Conservation (phyloP, 2,113 vertebrate genomes). For the Grantiella picta region DNA sequence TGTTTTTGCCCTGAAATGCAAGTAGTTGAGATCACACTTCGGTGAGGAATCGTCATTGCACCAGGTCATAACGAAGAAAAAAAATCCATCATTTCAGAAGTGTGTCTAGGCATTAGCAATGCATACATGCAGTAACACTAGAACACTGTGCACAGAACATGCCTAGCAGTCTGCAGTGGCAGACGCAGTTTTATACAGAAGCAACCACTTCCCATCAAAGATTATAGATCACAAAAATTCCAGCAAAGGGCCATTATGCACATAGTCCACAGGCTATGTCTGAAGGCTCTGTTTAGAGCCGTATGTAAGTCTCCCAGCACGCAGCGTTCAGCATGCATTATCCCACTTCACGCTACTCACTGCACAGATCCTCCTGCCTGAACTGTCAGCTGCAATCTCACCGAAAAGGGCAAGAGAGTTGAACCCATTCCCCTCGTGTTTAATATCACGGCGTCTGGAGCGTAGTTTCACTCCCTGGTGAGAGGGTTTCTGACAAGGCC, state of each 20-base stretch:
- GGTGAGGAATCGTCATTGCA: background rate
- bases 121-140: background rate
- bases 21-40: background rate
- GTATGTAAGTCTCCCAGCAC: constrained; percentile 44
- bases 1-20: background rate
- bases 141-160: background rate
- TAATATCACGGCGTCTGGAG: background rate
- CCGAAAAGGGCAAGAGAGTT: constrained; percentile 3
- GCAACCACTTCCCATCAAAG: background rate
- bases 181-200: background rate
- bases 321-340: constrained; percentile 50
- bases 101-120: background rate
- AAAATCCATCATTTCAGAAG: background rate
- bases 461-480: background rate
- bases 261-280: constrained; percentile 10
- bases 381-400: constrained; percentile 57
- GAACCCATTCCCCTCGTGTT: background rate
- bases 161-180: background rate
- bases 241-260: constrained; percentile 19
- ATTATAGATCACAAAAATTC: background rate
- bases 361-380: constrained; percentile 43
- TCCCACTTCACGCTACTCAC: constrained; percentile 44
- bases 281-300: constrained; percentile 41
- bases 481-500: constrained; percentile 2
- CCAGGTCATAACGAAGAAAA: background rate